Evolutionary conservation across 2,113 vertebrate genomes (phyloP).

Genomic region (Vireo altiloquus): DNA sequence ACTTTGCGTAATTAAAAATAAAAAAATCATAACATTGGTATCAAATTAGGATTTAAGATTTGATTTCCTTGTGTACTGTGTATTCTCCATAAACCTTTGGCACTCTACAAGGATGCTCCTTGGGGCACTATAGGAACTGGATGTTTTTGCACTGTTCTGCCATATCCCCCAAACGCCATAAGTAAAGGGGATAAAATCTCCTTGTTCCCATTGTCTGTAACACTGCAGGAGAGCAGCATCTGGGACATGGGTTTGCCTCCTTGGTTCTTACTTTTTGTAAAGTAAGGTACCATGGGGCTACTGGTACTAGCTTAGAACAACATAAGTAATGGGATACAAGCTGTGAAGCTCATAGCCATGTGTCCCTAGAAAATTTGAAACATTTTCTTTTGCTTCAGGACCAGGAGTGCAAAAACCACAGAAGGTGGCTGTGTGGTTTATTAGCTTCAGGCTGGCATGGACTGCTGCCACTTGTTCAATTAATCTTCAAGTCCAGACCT

Average conservation of each 20-base stretch:
- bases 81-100: not conserved
- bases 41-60: not conserved
- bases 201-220: not conserved
- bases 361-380: not conserved
- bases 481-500: not conserved
- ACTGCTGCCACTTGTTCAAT: not conserved
- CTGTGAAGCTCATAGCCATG: not conserved
- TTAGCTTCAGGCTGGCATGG: not conserved
- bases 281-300: accelerated
- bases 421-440: not conserved
- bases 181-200: not conserved
- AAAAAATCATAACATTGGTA: not conserved
- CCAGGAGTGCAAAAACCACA: not conserved
- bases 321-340: not conserved
- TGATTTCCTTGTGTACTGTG: not conserved
- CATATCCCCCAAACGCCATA: accelerated
- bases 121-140: not conserved
- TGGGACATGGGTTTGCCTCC: not conserved
- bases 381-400: not conserved
- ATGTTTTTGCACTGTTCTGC: not conserved
- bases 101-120: accelerated
- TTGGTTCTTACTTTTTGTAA: not conserved
- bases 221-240: not conserved
- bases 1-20: not conserved
- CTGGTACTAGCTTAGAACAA: not conserved